Conservation (phyloP, 2,113 vertebrate species). For the Corythaeola cristata region DNA sequence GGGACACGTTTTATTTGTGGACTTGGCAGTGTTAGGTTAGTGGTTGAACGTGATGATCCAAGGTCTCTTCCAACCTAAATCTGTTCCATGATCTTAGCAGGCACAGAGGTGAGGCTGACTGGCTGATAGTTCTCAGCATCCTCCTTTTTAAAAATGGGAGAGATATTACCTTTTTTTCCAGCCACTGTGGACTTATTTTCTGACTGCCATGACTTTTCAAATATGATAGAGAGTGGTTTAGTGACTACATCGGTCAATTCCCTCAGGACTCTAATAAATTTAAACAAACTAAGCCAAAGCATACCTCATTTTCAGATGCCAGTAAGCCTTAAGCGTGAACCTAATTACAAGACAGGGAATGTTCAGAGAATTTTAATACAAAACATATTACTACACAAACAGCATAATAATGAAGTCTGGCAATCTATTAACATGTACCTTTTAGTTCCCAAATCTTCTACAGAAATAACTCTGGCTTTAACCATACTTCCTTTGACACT, state of each 20-base stretch:
- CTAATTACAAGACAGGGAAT: not conserved
- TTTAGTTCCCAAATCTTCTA: not conserved
- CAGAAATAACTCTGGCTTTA: not conserved
- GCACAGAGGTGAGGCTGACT: not conserved
- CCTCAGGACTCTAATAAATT: not conserved
- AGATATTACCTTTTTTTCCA: not conserved
- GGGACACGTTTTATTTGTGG: no score
- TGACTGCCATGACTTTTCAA: not conserved
- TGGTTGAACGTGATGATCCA: no score
- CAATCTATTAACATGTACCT: accelerated
- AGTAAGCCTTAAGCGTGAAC: not conserved
- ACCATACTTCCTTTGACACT: not conserved
- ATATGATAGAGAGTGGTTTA: not conserved
- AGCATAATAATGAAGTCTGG: not conserved
- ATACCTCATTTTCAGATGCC: not conserved
- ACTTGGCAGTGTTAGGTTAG: no score
- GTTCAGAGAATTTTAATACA: not conserved
- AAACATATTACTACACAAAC: not conserved
- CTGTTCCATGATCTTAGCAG: not conserved
- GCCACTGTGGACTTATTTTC: not conserved
- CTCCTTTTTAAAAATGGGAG: not conserved
- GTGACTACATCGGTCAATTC: not conserved
- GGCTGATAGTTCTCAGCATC: not conserved
- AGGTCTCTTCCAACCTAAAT: no score
- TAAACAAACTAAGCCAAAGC: not conserved